These are phyloP conservation scores for Lydus trimaculatus DNA, from an alignment of 2,888 invertebrate species.

Conservation along the genomic window DNA sequence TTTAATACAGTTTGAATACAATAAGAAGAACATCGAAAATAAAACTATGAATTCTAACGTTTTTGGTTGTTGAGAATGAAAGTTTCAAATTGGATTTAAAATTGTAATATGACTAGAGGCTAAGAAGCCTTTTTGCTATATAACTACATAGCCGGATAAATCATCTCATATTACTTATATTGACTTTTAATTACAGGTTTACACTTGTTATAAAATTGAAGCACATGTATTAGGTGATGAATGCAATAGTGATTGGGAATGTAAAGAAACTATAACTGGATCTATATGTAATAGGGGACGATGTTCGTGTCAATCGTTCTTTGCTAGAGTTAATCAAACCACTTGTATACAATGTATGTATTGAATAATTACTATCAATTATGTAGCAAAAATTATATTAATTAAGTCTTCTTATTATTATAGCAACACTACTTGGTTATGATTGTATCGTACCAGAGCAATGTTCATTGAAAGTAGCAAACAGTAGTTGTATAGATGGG, in stretches of 20 bases:
- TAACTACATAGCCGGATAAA: neutral
- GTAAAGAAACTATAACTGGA: slow-evolving; percentile 67
- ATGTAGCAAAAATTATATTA: no score
- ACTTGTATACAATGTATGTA: slow-evolving; percentile 85
- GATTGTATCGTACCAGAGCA: slow-evolving; percentile 84
- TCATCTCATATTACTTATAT: neutral
- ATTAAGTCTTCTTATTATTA: neutral
- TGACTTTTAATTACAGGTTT: neutral
- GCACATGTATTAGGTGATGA: slow-evolving; percentile 66
- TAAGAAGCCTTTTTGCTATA: neutral
- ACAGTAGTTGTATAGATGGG: slow-evolving; percentile 84
- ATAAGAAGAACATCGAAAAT: no score
- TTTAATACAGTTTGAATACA: neutral
- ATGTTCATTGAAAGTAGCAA: slow-evolving; percentile 87
- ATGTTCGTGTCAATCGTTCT: slow-evolving; percentile 85
- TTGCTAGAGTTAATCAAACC: slow-evolving; percentile 78
- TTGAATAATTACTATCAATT: no score
- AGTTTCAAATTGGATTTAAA: neutral
- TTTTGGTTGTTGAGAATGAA: neutral
- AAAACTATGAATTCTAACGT: no score
- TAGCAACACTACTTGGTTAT: slow-evolving; percentile 83
- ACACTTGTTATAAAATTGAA: slow-evolving; percentile 18
- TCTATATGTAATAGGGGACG: slow-evolving; percentile 73
- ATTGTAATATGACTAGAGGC: neutral
- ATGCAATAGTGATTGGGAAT: slow-evolving; percentile 71